phyloP scores from a whole-genome alignment of 2,888 invertebrate genomes.

The Xylota sylvarum region DNA sequence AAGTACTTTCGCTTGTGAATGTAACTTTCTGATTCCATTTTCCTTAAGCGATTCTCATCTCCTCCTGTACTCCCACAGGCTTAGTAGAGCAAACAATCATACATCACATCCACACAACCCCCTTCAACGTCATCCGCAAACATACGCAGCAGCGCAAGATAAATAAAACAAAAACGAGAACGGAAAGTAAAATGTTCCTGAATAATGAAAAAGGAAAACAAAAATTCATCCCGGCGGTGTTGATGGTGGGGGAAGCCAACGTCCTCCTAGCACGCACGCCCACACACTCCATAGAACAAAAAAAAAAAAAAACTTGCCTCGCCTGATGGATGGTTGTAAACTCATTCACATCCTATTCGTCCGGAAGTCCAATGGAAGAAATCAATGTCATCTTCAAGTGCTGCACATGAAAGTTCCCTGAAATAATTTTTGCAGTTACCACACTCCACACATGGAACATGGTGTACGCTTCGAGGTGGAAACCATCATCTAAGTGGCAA shows the following conservation, averaged over 20 bases:
- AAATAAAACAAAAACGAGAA: conserved; percentile 62
- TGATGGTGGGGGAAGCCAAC: conserved; percentile 15
- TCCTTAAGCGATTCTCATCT: conserved; percentile 54
- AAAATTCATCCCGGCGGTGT: conserved; percentile 40
- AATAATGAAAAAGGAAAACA: conserved; percentile 72
- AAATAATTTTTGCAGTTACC: conserved; percentile 43
- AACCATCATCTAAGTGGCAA: conserved; percentile 60
- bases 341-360: conserved; percentile 22
- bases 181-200: conserved; percentile 57
- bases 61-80: conserved; percentile 44
- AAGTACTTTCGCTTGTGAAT: conserved; percentile 25
- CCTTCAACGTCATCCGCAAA: conserved; percentile 33
- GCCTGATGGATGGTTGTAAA: conserved; percentile 47
- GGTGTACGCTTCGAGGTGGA: conserved; percentile 2
- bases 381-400: conserved; percentile 68
- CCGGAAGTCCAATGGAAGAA: conserved; percentile 57
- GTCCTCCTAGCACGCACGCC: conserved; percentile 57
- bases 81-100: conserved; percentile 56
- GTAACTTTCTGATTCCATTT: conserved; percentile 62
- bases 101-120: conserved; percentile 54
- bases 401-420: conserved; percentile 55
- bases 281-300: conserved; percentile 40
- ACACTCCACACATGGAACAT: background rate
- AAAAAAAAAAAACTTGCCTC: background rate
- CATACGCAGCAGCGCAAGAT: conserved; percentile 56